phyloP scores from a whole-genome alignment of 2,888 invertebrate species.

The Agonum fuliginosum region DNA sequence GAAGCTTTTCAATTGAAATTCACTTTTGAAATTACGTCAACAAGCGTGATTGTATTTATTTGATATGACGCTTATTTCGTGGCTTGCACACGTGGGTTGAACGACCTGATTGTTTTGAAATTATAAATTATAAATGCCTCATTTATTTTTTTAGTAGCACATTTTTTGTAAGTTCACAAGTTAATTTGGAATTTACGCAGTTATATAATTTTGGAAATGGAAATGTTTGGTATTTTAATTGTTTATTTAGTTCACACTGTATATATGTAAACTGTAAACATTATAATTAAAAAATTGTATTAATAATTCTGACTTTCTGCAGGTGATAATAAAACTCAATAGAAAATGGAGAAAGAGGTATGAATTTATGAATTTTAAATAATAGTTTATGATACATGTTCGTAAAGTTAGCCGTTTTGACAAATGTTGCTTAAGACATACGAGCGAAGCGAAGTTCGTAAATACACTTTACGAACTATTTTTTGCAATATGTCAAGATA shows the following conservation, averaged over 20 bases:
- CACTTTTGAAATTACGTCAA: not conserved
- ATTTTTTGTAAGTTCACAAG: not conserved
- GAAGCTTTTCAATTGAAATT: not conserved
- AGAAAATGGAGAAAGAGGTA: conserved; percentile 55
- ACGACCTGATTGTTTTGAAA: conserved; percentile 48
- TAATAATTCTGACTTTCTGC: conserved; percentile 18
- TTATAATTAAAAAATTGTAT: not conserved
- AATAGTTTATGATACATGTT: not conserved
- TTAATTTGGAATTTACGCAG: not conserved
- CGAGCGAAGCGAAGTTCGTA: too few relatives aligned
- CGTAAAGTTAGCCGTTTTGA: too few relatives aligned
- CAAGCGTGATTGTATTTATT: conserved; percentile 3
- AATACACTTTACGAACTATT: too few relatives aligned
- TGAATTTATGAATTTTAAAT: conserved; percentile 10
- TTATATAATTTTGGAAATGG: not conserved
- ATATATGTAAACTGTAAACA: not conserved
- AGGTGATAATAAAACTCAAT: conserved; percentile 8
- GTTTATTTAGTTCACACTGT: not conserved
- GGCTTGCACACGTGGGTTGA: conserved; percentile 39
- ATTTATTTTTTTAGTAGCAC: not conserved
- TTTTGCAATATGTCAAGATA: too few relatives aligned
- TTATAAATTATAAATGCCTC: not conserved
- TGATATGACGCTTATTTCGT: not conserved
- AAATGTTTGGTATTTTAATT: conserved; percentile 12
- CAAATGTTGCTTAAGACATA: too few relatives aligned